Percentiles rank a stretch among this genome's conserved stretches.
These are phyloP conservation scores for Phataginus tetradactyla DNA, from an alignment of 2,797 vertebrate genomes.

Conservation along the genomic window DNA sequence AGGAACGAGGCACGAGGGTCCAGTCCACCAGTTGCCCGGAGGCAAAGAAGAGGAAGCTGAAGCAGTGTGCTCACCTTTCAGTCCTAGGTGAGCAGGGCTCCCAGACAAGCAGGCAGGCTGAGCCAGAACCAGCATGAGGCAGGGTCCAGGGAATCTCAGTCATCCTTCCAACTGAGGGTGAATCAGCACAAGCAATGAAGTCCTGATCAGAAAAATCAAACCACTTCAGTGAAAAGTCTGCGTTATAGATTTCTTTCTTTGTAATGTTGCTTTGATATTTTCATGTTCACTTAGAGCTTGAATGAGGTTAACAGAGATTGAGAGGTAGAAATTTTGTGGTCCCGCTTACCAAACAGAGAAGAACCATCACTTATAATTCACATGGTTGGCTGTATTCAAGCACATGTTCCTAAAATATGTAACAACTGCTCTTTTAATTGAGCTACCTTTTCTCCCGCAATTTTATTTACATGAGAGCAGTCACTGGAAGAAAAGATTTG, in stretches of 20 bases:
- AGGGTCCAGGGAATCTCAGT: accelerated
- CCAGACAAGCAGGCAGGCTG: background rate
- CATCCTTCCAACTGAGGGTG: background rate
- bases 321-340: background rate
- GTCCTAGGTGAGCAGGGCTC: background rate
- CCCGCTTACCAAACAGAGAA: background rate
- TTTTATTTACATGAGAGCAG: background rate
- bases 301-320: background rate
- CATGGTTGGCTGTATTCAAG: background rate
- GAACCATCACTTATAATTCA: background rate
- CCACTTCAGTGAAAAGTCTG: background rate
- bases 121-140: background rate
- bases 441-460: background rate
- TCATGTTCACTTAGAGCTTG: background rate
- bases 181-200: background rate
- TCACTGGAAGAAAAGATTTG: background rate
- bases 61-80: background rate
- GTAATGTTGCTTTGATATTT: background rate
- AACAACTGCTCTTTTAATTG: background rate
- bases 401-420: background rate
- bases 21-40: background rate
- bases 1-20: background rate
- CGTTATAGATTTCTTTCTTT: background rate
- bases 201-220: background rate
- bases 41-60: background rate